A percentile compares a stretch with the other conserved stretches of the same genome.
Evolutionary conservation across 1,140 invertebrate genomes (phyloP).

Genomic region (Drosophila pallidifrons): DNA sequence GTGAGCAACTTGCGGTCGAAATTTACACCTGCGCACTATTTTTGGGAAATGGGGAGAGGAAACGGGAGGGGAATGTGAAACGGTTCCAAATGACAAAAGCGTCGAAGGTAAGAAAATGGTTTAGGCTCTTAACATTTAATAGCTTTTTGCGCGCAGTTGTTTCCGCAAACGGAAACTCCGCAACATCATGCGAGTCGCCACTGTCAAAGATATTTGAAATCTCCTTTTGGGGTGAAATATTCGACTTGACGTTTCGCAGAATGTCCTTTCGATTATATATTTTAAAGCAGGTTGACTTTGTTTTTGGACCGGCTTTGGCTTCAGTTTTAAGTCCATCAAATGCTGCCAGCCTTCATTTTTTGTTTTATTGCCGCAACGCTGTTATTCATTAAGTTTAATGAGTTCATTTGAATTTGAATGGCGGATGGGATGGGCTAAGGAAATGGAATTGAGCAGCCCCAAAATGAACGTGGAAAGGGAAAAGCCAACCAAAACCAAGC

Average conservation of each 20-base stretch:
- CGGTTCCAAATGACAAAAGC: slow-evolving; percentile 19
- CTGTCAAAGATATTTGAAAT: not conserved
- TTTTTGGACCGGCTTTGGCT: slow-evolving; percentile 12
- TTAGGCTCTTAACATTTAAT: not conserved
- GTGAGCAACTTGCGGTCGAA: slow-evolving; percentile 38
- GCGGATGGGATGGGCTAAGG: not conserved
- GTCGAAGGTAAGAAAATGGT: slow-evolving; percentile 1
- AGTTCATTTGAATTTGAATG: slow-evolving; percentile 61
- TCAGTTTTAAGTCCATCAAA: slow-evolving; percentile 69
- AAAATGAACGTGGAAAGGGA: not conserved
- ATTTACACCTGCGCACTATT: slow-evolving; percentile 40
- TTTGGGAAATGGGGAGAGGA: not conserved
- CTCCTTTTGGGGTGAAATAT: not conserved
- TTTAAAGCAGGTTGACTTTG: slow-evolving; percentile 36
- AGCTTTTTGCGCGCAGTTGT: slow-evolving; percentile 10
- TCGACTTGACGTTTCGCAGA: not conserved
- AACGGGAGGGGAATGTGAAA: too few species aligned
- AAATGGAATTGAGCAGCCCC: slow-evolving; percentile 5
- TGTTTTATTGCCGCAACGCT: slow-evolving; percentile 43
- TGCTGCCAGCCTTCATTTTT: slow-evolving; percentile 40
- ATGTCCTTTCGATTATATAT: slow-evolving; percentile 39
- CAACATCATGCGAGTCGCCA: not conserved
- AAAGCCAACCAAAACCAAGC: not conserved
- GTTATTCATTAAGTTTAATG: slow-evolving; percentile 82
- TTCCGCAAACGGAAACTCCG: slow-evolving; percentile 9